Percentiles rank a stretch among this genome's conserved stretches.
phyloP scores from a whole-genome alignment of 2,797 vertebrate genomes.

The Pseudocheirus occidentalis region DNA sequence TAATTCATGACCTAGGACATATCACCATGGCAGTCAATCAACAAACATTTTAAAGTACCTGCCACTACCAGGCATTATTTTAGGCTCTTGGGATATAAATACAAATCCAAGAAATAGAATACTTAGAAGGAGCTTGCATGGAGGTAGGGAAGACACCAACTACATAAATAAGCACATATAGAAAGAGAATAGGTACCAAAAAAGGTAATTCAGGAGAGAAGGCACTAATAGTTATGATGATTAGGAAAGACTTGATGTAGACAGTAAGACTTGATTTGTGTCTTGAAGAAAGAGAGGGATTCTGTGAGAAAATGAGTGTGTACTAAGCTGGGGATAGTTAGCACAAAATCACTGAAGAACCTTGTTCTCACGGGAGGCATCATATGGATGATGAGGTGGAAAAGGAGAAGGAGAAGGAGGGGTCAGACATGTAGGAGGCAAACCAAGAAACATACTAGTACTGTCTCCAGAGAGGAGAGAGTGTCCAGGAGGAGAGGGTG shows the following conservation, averaged over 20 bases:
- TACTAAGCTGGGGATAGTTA: not conserved
- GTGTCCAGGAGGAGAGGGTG: not conserved
- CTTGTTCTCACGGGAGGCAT: not conserved
- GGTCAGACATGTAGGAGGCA: not conserved
- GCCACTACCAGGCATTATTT: not conserved
- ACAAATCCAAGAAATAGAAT: not conserved
- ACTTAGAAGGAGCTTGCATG: not conserved
- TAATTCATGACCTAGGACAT: not conserved
- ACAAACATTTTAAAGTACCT: not conserved
- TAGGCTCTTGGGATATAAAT: not conserved
- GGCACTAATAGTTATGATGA: not conserved
- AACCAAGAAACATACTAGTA: not conserved
- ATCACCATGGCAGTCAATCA: not conserved
- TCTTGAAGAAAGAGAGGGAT: not conserved
- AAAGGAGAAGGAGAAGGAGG: not conserved
- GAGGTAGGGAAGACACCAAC: not conserved
- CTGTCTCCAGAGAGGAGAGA: no score
- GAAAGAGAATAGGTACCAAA: not conserved
- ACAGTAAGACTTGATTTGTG: not conserved
- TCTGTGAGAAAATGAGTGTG: not conserved
- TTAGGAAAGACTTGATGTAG: not conserved
- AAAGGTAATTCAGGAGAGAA: not conserved
- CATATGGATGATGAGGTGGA: not conserved
- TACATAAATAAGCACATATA: not conserved
- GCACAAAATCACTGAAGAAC: not conserved